Evolutionary conservation across 2,113 vertebrate genomes (phyloP).

Genomic region (Erythrolamprus reginae): DNA sequence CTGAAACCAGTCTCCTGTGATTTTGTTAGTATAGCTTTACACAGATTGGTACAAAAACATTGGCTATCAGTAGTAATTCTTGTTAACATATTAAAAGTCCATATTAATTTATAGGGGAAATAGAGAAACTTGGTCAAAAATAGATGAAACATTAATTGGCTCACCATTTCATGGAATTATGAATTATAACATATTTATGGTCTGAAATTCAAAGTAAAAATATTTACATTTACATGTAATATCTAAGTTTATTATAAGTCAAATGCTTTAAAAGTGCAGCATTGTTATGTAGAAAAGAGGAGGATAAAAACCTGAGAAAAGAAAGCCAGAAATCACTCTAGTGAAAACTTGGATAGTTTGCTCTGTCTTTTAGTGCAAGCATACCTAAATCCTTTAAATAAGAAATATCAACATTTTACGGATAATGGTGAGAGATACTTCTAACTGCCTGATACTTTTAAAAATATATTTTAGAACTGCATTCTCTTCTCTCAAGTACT

Average conservation of each 20-base stretch:
- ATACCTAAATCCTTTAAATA: slow-evolving; percentile 15
- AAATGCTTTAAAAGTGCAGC: neutral
- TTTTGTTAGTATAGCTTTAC: neutral
- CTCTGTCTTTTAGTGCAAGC: slow-evolving; percentile 8
- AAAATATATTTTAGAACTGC: neutral
- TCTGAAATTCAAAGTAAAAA: neutral
- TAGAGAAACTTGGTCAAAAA: neutral
- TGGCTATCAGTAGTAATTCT: neutral
- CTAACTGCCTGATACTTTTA: neutral
- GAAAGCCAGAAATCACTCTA: neutral
- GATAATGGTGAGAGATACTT: neutral
- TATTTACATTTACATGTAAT: neutral
- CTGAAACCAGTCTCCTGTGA: neutral
- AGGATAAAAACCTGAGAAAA: neutral
- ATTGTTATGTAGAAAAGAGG: neutral
- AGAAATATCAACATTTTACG: neutral
- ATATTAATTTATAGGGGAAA: neutral
- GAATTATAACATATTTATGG: neutral
- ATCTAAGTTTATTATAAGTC: neutral
- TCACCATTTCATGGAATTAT: neutral
- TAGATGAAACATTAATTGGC: neutral
- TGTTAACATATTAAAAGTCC: neutral
- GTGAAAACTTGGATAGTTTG: slow-evolving; percentile 1
- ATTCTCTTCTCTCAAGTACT: slow-evolving; percentile 7
- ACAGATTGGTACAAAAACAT: neutral